Evolutionary conservation across 2,797 vertebrate genomes (phyloP).

Genomic region (Oryzias sinensis): DNA sequence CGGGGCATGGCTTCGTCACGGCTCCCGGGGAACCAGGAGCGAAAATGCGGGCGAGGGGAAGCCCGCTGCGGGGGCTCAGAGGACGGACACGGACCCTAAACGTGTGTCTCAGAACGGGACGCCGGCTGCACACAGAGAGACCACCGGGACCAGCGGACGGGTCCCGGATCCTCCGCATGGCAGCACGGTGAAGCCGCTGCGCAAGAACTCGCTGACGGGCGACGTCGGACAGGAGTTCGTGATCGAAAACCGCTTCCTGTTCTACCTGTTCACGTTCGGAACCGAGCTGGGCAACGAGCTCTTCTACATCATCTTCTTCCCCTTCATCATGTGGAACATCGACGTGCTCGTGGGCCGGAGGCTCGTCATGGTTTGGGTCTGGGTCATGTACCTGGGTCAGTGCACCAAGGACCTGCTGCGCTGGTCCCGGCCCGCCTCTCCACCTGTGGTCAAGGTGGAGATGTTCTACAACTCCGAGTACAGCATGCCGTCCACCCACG

Average conservation of each 20-base stretch:
- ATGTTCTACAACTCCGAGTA: constrained; percentile 98
- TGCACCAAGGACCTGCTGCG: constrained; percentile 95
- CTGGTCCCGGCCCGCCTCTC: constrained; percentile 90
- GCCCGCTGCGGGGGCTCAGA: not conserved
- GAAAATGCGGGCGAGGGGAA: constrained; percentile 24
- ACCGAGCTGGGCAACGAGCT: constrained; percentile 96
- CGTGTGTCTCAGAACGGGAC: constrained; percentile 54
- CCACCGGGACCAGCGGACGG: not conserved
- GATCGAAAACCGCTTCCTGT: constrained; percentile 84
- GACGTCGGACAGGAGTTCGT: constrained; percentile 84
- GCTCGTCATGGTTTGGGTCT: constrained; percentile 91
- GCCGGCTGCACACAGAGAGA: constrained; percentile 14
- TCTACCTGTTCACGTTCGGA: constrained; percentile 89
- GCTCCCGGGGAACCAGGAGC: constrained; percentile 2
- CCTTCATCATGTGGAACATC: constrained; percentile 92
- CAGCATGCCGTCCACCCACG: constrained; percentile 98
- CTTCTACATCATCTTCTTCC: constrained; percentile 95
- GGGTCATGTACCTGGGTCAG: constrained; percentile 98
- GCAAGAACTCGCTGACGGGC: constrained; percentile 90
- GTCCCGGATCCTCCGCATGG: not conserved
- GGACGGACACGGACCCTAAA: constrained; percentile 4
- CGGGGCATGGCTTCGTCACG: constrained; percentile 39
- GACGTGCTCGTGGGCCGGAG: constrained; percentile 86
- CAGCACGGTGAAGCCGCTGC: constrained; percentile 72
- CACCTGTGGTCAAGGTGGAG: constrained; percentile 94